Percentiles rank a stretch among this genome's conserved stretches.
phyloP scores from a whole-genome alignment of 2,113 vertebrate genomes.

The Eclectus roratus region DNA sequence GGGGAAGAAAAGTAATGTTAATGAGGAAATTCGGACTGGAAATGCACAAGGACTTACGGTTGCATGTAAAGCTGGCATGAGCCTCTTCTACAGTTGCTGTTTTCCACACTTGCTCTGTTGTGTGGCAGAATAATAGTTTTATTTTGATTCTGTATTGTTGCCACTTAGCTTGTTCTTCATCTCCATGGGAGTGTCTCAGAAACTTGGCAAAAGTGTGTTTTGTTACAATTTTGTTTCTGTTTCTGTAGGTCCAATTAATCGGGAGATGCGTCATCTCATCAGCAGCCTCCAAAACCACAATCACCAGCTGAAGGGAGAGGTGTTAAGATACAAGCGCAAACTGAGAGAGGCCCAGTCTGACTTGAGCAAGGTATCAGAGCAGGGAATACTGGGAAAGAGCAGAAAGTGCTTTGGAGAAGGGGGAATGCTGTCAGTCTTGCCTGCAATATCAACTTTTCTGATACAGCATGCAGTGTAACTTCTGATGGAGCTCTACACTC shows the following conservation, averaged over 20 bases:
- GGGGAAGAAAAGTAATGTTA: not conserved
- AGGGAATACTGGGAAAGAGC: not conserved
- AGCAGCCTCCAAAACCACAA: slow-evolving; percentile 97
- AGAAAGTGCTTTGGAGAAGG: not conserved
- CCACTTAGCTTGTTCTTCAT: not conserved
- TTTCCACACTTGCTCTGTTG: not conserved
- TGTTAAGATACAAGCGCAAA: slow-evolving; percentile 90
- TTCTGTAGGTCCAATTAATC: slow-evolving; percentile 90
- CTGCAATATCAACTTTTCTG: not conserved
- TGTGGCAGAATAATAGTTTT: not conserved
- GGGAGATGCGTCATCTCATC: slow-evolving; percentile 97
- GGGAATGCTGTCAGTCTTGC: not conserved
- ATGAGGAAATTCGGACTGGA: not conserved
- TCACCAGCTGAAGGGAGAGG: slow-evolving; percentile 96
- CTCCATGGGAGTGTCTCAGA: not conserved
- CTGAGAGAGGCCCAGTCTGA: slow-evolving; percentile 91
- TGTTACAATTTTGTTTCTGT: not conserved
- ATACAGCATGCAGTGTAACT: fast-evolving
- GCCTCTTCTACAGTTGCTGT: not conserved
- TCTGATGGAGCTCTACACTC: not conserved
- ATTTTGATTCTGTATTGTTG: not conserved
- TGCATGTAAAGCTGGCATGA: not conserved
- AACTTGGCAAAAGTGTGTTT: not conserved
- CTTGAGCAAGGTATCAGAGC: slow-evolving; percentile 83
- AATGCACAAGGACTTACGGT: not conserved